Base-by-base conservation (phyloP, 2,797 vertebrate genomes). In the Pangasius mekongensis region DNA sequence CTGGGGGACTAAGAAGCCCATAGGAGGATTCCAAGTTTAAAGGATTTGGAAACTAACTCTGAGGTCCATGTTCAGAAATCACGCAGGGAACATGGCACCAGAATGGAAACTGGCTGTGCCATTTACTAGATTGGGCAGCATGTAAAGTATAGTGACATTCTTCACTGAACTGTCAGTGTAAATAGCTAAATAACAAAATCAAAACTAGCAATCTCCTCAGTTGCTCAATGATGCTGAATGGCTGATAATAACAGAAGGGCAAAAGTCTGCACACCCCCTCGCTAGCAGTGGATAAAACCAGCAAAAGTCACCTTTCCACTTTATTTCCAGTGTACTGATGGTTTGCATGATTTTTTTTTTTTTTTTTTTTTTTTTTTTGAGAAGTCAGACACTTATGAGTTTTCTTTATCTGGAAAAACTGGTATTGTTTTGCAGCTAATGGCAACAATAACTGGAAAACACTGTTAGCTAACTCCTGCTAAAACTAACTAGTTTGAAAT, bases 11-110 rank as follows among this genome's bases (percentile, higher is more conserved):
- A 86, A 83, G 22, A n/a, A 87, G 83, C 84, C 73, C 49, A 58
- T 76, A 89, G 74, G 83, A 87, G 85, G 76, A 88, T 90, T 85
- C 86, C n/a, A 77, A n/a, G 24, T 71, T 69, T 78, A 78, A 82
- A 88, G 84, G 18, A 77, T 86, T 64, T 82, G 80, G 56, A 62
- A 49, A 52, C 58, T 54, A 84, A 71, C 43, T 74, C 67, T 62
- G n/a, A 62, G 52, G 69, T 56, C 60, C 60, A 56, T 60, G 33
- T 88, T 73, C n/a, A 82, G 54, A 82, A 60, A 82, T 82, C 56
- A 27, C 39, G 36, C 22, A 60, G 36, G 77, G 16, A 56, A 78
- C n/a, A 56, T 20, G 76, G 76, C 76, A 33, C 7, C 16, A 33
- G 56, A 82, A 60, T 14, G 33, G 22, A 11, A 62, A 62, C 36